Base-by-base conservation (phyloP, 2,113 vertebrate species). In the Ivindomyrus marchei region DNA sequence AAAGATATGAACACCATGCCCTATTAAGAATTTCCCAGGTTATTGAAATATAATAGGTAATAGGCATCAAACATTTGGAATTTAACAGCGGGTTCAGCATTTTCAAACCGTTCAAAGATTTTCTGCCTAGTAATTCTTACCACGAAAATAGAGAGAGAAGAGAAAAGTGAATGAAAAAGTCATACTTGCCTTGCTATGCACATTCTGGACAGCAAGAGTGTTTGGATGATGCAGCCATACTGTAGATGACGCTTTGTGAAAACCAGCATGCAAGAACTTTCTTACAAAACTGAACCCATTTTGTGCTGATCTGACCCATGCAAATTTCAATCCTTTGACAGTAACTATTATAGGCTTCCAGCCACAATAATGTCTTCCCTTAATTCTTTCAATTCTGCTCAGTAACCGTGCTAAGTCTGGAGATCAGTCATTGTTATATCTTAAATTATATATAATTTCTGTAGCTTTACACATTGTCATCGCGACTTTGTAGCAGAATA, bases 61-160 rank as follows among this genome's bases (percentile, higher is more conserved):
- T 13, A 56, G 36, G 58, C 50, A 21, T 36, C 56, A 77, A 90
- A 74, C 42, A 87, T 83, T 88, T 90, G 50, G 50, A 88, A 88
- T 83, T 88, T 90, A 45, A 87, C 66, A 74, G 85, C 2, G 42
- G 89, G 46, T 90, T 74, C 66, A 56, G 45, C 21, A 58, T 31
- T 87, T 58, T 46, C 13, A 49, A 46, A 21, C 31, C 74, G 36
- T 88, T 52, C 83, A 77, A 90, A 87, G 90, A 47, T 84, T 50
- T 88, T n/a, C 4, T 42, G 27, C 15, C 66, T 53, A 42, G 56
- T n/a, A 47, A 74, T 53, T 50, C 47, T 47, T 50, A 27, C 42
- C 42, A 46, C 13, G 1, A 47, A 83, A 24, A 58, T 24, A 58
- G 1, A 36, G 6, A 85, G 85, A 45, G 8, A 24, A 46, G 31